Evolutionary conservation across 2,113 vertebrate genomes (phyloP).

Genomic region (Dasyornis broadbenti): DNA sequence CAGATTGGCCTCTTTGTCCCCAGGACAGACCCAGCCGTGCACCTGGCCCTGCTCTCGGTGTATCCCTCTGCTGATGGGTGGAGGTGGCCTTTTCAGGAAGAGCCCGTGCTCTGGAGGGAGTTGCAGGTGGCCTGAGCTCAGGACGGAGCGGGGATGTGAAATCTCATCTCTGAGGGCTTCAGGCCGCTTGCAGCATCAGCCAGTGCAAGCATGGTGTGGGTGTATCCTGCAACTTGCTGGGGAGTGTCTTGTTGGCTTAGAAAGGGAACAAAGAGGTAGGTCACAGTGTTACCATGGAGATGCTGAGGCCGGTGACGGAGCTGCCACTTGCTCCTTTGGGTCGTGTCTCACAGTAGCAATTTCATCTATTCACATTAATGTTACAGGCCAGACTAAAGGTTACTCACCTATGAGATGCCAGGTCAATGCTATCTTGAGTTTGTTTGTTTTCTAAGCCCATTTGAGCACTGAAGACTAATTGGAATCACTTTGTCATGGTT

Average conservation of each 20-base stretch:
- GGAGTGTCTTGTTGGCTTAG: background rate
- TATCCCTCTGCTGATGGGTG: background rate
- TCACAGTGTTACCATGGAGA: background rate
- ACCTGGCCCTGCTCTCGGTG: background rate
- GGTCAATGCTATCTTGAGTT: background rate
- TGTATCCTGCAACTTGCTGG: background rate
- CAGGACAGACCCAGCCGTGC: background rate
- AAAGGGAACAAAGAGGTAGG: background rate
- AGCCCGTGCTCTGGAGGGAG: accelerated
- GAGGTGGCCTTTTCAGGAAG: background rate
- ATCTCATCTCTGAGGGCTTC: background rate
- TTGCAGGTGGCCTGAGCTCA: background rate
- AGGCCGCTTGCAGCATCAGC: background rate
- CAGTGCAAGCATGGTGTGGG: background rate
- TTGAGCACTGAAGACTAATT: background rate
- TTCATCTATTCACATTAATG: background rate
- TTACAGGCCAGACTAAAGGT: background rate
- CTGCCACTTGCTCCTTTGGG: constrained; percentile 7
- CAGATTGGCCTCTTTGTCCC: background rate
- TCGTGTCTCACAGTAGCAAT: background rate
- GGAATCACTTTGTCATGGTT: background rate
- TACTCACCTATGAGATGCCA: background rate
- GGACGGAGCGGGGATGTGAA: background rate
- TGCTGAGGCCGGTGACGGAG: background rate
- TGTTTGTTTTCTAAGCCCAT: background rate